Conservation (phyloP, 2,113 vertebrate genomes). For the Centropristis striata region DNA sequence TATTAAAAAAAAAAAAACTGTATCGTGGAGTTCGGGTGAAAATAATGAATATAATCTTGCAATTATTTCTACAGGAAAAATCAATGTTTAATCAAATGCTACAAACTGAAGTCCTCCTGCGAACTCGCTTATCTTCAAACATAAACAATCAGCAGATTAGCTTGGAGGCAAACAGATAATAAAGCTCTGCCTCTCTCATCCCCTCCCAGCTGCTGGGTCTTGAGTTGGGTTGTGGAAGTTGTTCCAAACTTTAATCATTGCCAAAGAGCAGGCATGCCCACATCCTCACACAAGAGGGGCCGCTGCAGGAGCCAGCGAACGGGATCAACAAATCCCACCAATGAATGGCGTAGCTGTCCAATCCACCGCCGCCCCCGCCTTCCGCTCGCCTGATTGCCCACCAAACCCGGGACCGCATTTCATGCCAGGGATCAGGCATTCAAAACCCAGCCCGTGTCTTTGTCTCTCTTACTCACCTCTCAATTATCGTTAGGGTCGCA, state of each 20-base stretch:
- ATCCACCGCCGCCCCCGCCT: conserved; percentile 46
- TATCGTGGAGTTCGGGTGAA: background rate
- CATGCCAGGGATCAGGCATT: conserved; percentile 68
- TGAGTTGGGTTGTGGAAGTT: conserved; percentile 72
- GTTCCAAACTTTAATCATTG: conserved; percentile 88
- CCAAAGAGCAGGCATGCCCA: conserved; percentile 87
- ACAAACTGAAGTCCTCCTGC: conserved; percentile 14
- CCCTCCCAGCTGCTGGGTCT: conserved; percentile 55
- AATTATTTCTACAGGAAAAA: conserved; percentile 9
- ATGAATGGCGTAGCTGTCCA: conserved; percentile 65
- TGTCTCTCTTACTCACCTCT: conserved; percentile 73
- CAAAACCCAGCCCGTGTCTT: conserved; percentile 56
- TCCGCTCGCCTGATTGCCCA: conserved; percentile 63
- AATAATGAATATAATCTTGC: conserved; percentile 10
- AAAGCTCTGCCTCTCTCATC: conserved; percentile 6
- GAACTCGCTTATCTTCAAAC: conserved; percentile 32
- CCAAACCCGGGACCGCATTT: conserved; percentile 66
- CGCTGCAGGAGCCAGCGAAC: conserved; percentile 64
- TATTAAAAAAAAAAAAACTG: background rate
- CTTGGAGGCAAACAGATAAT: conserved; percentile 30
- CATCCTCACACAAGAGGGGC: conserved; percentile 85
- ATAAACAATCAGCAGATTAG: conserved; percentile 42
- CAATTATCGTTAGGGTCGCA: conserved; percentile 67
- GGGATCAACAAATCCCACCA: conserved; percentile 69
- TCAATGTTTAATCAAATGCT: conserved; percentile 21